A percentile compares a stretch with the other conserved stretches of the same genome.
Evolutionary conservation across 2,888 invertebrate species (phyloP).

Genomic region (Gastracanthus pulcherrimus): DNA sequence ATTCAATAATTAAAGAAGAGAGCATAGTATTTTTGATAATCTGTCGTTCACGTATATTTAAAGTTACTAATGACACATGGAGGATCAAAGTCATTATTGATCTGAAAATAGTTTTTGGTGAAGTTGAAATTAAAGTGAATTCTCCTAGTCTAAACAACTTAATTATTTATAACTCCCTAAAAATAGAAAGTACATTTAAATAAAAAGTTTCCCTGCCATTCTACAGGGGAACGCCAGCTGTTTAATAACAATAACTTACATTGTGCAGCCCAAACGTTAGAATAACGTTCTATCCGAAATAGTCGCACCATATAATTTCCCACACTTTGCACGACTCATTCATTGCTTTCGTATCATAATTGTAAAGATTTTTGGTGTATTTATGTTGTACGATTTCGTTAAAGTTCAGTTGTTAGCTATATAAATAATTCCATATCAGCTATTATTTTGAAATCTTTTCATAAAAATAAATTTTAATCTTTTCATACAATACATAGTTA

Average conservation of each 20-base stretch:
- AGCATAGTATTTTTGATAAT: too few relatives aligned
- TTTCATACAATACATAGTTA: too few relatives aligned
- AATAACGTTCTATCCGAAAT: neutral
- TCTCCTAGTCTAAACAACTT: slow-evolving; percentile 43
- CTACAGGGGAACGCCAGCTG: neutral
- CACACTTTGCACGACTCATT: neutral
- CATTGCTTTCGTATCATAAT: too few relatives aligned
- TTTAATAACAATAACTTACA: slow-evolving; percentile 12
- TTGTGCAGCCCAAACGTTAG: neutral
- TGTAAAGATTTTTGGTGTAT: too few relatives aligned
- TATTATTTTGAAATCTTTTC: too few relatives aligned
- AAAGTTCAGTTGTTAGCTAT: too few relatives aligned
- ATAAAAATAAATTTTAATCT: too few relatives aligned
- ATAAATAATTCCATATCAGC: too few relatives aligned
- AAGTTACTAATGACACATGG: too few relatives aligned
- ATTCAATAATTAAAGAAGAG: too few relatives aligned
- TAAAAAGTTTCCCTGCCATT: neutral
- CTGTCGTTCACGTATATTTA: neutral
- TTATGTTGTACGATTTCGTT: too few relatives aligned
- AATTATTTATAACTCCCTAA: slow-evolving; percentile 43
- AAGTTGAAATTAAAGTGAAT: neutral
- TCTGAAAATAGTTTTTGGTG: neutral
- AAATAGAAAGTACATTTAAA: slow-evolving; percentile 26
- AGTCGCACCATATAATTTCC: neutral
- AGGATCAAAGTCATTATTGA: neutral